phyloP scores from a whole-genome alignment of 2,113 vertebrate species.

The Cathartes aura region DNA sequence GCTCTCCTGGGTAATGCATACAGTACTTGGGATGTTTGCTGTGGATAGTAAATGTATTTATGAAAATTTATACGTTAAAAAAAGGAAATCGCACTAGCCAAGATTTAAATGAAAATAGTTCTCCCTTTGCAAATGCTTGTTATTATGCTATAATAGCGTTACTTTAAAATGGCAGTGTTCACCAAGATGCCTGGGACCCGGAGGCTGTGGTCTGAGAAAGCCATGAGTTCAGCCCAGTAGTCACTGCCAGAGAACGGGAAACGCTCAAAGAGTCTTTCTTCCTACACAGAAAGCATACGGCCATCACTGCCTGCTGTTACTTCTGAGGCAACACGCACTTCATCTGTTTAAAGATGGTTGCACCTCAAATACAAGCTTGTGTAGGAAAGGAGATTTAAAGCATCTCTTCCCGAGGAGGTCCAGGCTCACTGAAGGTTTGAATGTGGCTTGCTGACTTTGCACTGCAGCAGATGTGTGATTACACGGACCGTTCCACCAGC shows the following conservation, averaged over 20 bases:
- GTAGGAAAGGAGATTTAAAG: background rate
- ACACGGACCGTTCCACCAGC: background rate
- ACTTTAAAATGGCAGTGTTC: background rate
- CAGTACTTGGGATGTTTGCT: slow-evolving; percentile 46
- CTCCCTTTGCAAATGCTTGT: background rate
- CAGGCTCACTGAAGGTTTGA: background rate
- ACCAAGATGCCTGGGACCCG: background rate
- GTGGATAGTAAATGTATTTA: slow-evolving; percentile 62
- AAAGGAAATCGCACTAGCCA: slow-evolving; percentile 21
- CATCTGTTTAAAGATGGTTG: background rate
- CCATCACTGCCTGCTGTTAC: background rate
- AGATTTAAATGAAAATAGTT: slow-evolving; percentile 56
- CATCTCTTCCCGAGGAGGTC: background rate
- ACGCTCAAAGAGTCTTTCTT: background rate
- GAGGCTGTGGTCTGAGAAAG: background rate
- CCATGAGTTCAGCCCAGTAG: background rate
- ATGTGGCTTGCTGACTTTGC: background rate
- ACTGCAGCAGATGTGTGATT: background rate
- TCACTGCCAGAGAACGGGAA: background rate
- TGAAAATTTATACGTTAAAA: slow-evolving; percentile 55
- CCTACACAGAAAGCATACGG: fast-evolving
- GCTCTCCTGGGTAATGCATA: slow-evolving; percentile 55
- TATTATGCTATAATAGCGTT: background rate
- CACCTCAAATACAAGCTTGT: background rate
- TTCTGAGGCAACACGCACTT: background rate